Conservation (phyloP, 2,797 vertebrate genomes). For the Phyllotis vaccarum region DNA sequence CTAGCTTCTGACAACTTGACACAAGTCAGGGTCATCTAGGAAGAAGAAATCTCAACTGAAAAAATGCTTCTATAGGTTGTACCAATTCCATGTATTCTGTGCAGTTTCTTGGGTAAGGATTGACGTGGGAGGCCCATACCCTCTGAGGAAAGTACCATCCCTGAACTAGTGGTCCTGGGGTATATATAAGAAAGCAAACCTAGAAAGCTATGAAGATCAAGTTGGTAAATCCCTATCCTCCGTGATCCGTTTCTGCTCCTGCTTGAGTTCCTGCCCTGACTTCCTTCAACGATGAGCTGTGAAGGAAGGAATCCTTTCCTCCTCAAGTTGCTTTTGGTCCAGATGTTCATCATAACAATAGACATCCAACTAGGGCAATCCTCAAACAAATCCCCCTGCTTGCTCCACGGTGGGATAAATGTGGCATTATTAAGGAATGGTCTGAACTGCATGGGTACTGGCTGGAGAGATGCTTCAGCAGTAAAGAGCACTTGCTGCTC, state of each 20-base stretch:
- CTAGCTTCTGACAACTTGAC: neutral
- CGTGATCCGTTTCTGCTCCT: neutral
- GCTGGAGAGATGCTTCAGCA: neutral
- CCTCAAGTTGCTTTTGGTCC: neutral
- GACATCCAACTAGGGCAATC: neutral
- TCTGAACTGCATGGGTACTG: too few species aligned
- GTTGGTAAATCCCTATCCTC: neutral
- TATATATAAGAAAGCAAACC: neutral
- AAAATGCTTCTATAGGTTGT: neutral
- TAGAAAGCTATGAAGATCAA: neutral
- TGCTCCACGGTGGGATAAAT: rapidly evolving
- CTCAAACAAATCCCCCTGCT: too few species aligned
- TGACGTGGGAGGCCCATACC: neutral
- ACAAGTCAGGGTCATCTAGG: neutral
- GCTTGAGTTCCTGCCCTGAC: neutral
- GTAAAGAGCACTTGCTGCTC: neutral
- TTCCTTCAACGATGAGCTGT: neutral
- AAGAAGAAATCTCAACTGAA: neutral
- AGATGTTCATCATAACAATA: neutral
- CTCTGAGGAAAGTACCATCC: neutral
- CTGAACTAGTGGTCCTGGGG: too few species aligned
- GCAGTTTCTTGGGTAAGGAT: neutral
- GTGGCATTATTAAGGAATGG: too few species aligned
- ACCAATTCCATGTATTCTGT: neutral
- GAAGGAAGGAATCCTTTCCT: neutral